A percentile compares a stretch with the other conserved stretches of the same genome.
phyloP scores from a whole-genome alignment of 2,888 invertebrate genomes.

The Ormyrus pomaceus region DNA sequence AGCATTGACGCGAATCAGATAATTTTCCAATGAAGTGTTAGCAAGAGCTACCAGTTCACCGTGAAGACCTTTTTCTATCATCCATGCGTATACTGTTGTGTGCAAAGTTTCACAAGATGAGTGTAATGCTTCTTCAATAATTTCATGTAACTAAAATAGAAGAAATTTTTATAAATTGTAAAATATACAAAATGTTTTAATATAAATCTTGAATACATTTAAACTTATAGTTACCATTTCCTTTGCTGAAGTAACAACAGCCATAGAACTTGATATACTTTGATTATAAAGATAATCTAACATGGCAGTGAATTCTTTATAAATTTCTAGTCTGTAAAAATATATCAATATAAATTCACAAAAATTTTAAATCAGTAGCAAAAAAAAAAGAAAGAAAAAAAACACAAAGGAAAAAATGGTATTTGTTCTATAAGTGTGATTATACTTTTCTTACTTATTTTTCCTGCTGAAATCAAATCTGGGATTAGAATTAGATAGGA shows the following conservation, averaged over 20 bases:
- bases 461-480: no score
- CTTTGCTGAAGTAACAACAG: conserved; percentile 68
- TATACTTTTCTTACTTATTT: no score
- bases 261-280: conserved; percentile 74
- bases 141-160: conserved; percentile 77
- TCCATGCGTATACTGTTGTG: conserved; percentile 94
- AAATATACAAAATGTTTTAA: conserved; percentile 3
- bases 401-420: no score
- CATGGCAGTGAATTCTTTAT: conserved; percentile 89
- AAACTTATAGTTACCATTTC: conserved; percentile 64
- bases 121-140: conserved; percentile 83
- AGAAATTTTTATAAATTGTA: conserved; percentile 18
- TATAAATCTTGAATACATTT: neutral
- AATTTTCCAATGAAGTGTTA: conserved; percentile 86
- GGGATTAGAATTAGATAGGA: no score
- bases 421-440: no score
- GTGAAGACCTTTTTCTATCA: conserved; percentile 86
- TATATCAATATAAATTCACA: conserved; percentile 27
- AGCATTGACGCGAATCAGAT: conserved; percentile 78
- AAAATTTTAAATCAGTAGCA: neutral
- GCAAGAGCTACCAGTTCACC: conserved; percentile 83
- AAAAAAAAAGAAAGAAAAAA: no score
- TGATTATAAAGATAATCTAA: conserved; percentile 83
- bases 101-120: conserved; percentile 92
- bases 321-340: conserved; percentile 86